These are phyloP conservation scores for Triplophysa bombifrons DNA, from an alignment of 2,797 vertebrate species.

Conservation along the genomic window DNA sequence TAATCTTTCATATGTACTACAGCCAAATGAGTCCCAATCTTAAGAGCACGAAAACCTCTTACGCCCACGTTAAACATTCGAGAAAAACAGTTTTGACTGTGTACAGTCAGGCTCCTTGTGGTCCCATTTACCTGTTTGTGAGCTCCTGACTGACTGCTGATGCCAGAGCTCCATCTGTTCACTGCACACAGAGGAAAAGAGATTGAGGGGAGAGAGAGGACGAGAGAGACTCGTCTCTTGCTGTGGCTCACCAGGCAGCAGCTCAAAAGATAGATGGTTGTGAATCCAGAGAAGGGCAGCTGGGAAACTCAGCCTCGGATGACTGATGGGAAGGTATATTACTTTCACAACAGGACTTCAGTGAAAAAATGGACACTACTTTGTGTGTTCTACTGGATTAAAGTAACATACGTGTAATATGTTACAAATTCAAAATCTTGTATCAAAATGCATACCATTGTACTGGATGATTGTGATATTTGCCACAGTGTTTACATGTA, in stretches of 20 bases:
- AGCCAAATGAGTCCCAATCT: conserved; percentile 3
- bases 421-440: too few species aligned
- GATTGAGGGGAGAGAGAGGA: conserved; percentile 16
- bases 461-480: too few species aligned
- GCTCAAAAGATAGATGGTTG: conserved; percentile 74
- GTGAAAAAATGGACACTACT: conserved; percentile 22
- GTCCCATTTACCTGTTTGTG: conserved; percentile 39
- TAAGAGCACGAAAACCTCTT: not conserved
- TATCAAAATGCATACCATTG: too few species aligned
- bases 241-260: conserved; percentile 65
- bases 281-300: conserved; percentile 62
- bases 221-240: conserved; percentile 13
- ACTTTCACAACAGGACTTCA: conserved; percentile 69
- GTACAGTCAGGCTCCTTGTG: conserved; percentile 21
- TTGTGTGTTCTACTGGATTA: not conserved
- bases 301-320: conserved; percentile 71
- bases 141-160: conserved; percentile 31
- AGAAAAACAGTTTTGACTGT: not conserved
- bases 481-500: too few species aligned
- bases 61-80: conserved; percentile 6
- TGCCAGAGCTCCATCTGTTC: conserved; percentile 42
- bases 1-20: not conserved
- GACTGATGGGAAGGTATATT: conserved; percentile 78
- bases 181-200: conserved; percentile 16
- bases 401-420: not conserved